A percentile compares a stretch with the other conserved stretches of the same genome.
Conservation (phyloP, 2,113 vertebrate genomes). For the Dissostichus mawsoni region DNA sequence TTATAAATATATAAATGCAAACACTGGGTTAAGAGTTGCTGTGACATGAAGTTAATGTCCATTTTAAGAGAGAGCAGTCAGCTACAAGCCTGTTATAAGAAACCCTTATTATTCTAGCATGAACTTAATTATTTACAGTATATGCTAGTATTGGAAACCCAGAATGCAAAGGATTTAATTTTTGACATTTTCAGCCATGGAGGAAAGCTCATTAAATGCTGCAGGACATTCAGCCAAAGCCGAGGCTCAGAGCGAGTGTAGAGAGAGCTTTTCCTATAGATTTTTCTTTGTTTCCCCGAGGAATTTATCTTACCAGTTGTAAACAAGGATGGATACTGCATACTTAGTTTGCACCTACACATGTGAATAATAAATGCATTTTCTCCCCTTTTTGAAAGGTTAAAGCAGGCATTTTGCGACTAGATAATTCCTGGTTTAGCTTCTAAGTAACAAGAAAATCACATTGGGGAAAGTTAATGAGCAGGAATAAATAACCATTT, state of each 20-base stretch:
- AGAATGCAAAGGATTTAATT: slow-evolving; percentile 27
- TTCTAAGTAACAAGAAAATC: not conserved
- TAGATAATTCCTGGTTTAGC: slow-evolving; percentile 7
- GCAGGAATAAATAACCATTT: not conserved
- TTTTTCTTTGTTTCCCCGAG: slow-evolving; percentile 29
- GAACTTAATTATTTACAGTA: slow-evolving; percentile 34
- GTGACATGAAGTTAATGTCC: not conserved
- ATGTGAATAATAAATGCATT: not conserved
- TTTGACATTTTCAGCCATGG: not conserved
- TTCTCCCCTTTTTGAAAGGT: not conserved
- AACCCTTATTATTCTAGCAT: slow-evolving; percentile 16
- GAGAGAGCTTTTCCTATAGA: slow-evolving; percentile 14
- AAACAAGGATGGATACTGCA: slow-evolving; percentile 16
- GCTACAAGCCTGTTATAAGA: not conserved
- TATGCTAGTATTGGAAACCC: slow-evolving; percentile 10
- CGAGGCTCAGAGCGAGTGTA: not conserved
- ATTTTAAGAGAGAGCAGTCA: slow-evolving; percentile 6
- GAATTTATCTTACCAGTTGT: slow-evolving; percentile 12
- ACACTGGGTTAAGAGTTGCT: slow-evolving; percentile 7
- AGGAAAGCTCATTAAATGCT: slow-evolving; percentile 4
- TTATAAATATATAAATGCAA: slow-evolving; percentile 14
- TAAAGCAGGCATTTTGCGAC: not conserved
- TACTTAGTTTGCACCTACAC: slow-evolving; percentile 11
- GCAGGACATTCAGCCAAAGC: slow-evolving; percentile 3
- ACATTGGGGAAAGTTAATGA: slow-evolving; percentile 18